Percentiles rank a stretch among this genome's conserved stretches.
These are phyloP conservation scores for Rugalucina vietnamica DNA, from an alignment of 2,888 invertebrate species.

Conservation along the genomic window DNA sequence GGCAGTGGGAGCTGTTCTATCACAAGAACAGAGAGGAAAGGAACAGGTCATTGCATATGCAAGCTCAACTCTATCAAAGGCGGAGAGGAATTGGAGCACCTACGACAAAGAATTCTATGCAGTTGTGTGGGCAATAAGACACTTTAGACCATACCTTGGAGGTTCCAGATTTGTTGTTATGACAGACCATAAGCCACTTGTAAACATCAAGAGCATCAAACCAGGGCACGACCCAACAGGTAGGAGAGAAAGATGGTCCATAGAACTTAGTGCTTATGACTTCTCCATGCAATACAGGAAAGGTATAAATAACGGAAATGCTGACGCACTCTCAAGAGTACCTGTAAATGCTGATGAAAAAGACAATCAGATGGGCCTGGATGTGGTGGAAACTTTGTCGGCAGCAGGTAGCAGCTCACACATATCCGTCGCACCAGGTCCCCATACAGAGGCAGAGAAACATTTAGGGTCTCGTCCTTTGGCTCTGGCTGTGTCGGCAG, in stretches of 20 bases:
- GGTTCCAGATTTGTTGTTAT: neutral
- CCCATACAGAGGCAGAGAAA: neutral
- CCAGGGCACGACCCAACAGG: neutral
- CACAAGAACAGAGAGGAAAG: neutral
- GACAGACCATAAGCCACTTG: neutral
- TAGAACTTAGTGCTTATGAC: neutral
- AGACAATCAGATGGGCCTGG: neutral
- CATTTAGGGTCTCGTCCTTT: neutral
- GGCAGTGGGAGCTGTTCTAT: neutral
- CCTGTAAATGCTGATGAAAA: neutral
- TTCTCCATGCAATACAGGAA: neutral
- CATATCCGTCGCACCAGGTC: neutral
- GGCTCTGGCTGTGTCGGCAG: neutral
- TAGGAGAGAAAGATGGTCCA: neutral
- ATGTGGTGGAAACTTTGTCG: neutral
- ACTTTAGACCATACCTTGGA: neutral
- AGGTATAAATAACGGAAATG: neutral
- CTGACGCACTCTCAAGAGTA: neutral
- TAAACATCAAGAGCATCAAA: neutral
- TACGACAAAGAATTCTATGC: neutral
- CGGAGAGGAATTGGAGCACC: neutral
- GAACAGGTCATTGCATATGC: neutral
- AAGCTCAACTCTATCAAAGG: neutral
- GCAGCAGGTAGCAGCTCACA: constrained; percentile 1
- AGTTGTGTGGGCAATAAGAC: neutral